Evolutionary conservation across 2,797 vertebrate genomes (phyloP), one percentile per base, ranked within the genome.

Genomic region (Brachyalestes nurse): DNA sequence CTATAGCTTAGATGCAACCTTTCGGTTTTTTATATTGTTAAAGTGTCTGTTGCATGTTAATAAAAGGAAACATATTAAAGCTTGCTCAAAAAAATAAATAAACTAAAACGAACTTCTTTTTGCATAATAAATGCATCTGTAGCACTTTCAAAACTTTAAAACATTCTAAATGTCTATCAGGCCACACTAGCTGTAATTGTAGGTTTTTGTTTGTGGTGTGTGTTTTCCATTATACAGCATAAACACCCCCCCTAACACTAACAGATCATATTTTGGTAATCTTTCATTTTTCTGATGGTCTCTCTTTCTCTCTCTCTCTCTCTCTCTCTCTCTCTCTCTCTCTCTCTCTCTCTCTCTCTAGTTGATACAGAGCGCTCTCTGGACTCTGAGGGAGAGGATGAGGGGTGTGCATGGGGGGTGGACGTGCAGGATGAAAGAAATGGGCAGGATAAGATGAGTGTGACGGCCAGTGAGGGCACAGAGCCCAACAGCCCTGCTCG

Each of bases 331-430:
- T 40, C 6, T 60, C 12, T 75, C 6, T 49, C 2, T 76, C 14
- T 72, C 1, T 67, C 3, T 9, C 6, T 60, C 12, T 75, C 6
- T 49, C 2, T 76, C 14, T 72, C 1, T 67, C 3, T 87, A 94
- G 94, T 92, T 75, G 92, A 92, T 64, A 74, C 88, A 40, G 93
- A 93, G 80, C 89, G 80, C 81, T 90, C 90, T 17, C 88, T 94
- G 87, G 93, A 92, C 72, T 95, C 94, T n/a, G 95, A 95, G 78
- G 94, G 92, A 53, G 94, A 95, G 83, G 93, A 95, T 94, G 94
- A 95, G 75, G 90, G 89, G 64, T 88, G 90, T 9, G 85, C 90
- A 67, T 95, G 94, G 93, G 90, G 90, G 85, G 85, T 91, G 86
- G 94, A 95, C 84, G 89, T 86, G 75, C 90, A 89, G 89, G 93